Evolutionary conservation across 2,888 invertebrate species (phyloP), one percentile per base, ranked within the genome.

Genomic region (Teinopalpus imperialis): DNA sequence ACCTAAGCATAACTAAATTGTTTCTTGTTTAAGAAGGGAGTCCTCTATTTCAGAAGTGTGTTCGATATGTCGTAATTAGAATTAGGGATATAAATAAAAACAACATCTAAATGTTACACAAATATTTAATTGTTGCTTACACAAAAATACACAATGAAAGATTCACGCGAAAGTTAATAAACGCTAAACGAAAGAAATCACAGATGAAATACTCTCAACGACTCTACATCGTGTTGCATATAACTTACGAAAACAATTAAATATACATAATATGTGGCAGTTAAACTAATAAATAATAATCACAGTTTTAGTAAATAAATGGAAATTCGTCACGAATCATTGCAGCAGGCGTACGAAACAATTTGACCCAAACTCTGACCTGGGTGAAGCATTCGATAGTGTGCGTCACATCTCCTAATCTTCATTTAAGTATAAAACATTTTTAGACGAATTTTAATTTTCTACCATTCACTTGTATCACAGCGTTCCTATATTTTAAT

Each of bases 61-160:
- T n/a, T n/a, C n/a, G n/a, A n/a, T n/a, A n/a, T n/a, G n/a, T n/a
- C n/a, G n/a, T n/a, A n/a, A n/a, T n/a, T n/a, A n/a, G n/a, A n/a
- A n/a, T n/a, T n/a, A n/a, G n/a, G 2, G 16, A 4, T 16, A 9
- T 1, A 35, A 36, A 14, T 2, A 31, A 52, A 65, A 64, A 63
- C 48, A 51, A 26, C 13, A 46, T 21, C 21, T 26, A 51, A 67
- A 66, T 74, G 75, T 82, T 83, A 79, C 79, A 86, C 81, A 85
- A 79, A 75, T 68, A 59, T 79, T 82, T 85, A 83, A 81, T 81
- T 66, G 69, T 68, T 73, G 79, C 75, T 77, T 76, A 76, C 72
- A 78, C 72, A 71, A 74, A 40, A 72, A 71, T 79, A 78, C 77
- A 77, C 73, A 80, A 69, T 63, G 67, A 74, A 73, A 75, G 71